Evolutionary conservation across 2,113 vertebrate species (phyloP), one percentile per base, ranked within the genome.

Genomic region (Paralichthys olivaceus): DNA sequence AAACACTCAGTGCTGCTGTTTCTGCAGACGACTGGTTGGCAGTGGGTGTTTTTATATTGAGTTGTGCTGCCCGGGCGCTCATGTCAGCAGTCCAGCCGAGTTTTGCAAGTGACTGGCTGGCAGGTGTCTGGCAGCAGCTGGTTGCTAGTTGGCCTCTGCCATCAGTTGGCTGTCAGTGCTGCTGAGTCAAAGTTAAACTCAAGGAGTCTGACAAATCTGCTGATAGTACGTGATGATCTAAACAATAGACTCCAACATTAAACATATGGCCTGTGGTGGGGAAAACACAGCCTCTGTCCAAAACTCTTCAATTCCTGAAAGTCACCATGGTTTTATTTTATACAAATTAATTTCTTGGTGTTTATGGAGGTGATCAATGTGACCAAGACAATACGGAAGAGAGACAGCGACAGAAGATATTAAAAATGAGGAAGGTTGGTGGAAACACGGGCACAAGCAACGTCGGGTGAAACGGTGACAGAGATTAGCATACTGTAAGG

Each of bases 401-500:
- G 2, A 54, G 43, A 25, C 19, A 4, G 17, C 45, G 15, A 47
- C 9, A 32, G 20, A 54, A 58, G 17, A 59, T 20, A 47, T 29
- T 54, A 23, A 81, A 72, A 65, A 53, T 70, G 12, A 69, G 40
- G 22, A 32, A 58, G 32, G 28, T 0, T 62, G 22, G n/a, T 69
- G 37, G 63, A 79, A 81, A 79, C 49, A 49, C 12, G 11, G 63
- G n/a, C 37, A 65, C 51, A 60, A 29, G 45, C 32, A 59, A 53
- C 15, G 20, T 12, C 14, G 15, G 32, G 34, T 81, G 66, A 79
- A 72, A 63, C 72, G 60, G 14, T 80, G 72, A 81, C 73, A 62
- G 59, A 69, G 54, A 88, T 76, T 83, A 83, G 76, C 77, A 88
- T 77, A 87, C 84, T 73, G 73, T 86, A 84, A 84, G 77, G 84